Evolutionary conservation across 1,140 invertebrate species (phyloP).

Genomic region (Leptopilina clavipes): DNA sequence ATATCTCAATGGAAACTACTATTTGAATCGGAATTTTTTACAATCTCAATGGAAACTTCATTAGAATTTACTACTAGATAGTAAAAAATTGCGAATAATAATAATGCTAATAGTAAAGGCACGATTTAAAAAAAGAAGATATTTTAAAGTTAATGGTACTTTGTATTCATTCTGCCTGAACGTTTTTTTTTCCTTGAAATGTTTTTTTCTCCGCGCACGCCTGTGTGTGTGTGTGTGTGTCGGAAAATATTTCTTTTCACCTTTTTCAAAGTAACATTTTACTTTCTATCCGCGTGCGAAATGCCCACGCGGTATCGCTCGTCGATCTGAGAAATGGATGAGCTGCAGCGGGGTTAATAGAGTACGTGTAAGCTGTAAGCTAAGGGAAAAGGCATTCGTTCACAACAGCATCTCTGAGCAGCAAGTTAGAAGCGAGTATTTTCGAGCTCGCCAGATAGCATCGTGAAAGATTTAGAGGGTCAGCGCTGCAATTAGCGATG

Average conservation of each 20-base stretch:
- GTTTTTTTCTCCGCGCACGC: too few relatives aligned
- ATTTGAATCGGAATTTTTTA: too few relatives aligned
- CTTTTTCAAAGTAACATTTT: conserved; percentile 23
- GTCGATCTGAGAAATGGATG: conserved; percentile 52
- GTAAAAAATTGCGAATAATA: too few relatives aligned
- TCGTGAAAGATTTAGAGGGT: conserved; percentile 60
- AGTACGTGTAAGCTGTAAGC: conserved; percentile 51
- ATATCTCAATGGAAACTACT: too few relatives aligned
- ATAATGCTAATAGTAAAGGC: too few relatives aligned
- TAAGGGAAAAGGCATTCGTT: conserved; percentile 38
- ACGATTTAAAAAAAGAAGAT: too few relatives aligned
- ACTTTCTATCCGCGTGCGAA: conserved; percentile 30
- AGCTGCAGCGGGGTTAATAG: conserved; percentile 49
- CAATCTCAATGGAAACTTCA: too few relatives aligned
- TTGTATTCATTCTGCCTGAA: too few relatives aligned
- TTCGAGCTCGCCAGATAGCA: conserved; percentile 56
- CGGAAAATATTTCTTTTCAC: neutral
- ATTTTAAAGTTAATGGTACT: too few relatives aligned
- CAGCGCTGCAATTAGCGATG: conserved; percentile 61
- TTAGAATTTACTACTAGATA: too few relatives aligned
- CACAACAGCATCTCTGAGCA: conserved; percentile 14
- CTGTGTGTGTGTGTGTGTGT: too few relatives aligned
- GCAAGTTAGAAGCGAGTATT: conserved; percentile 48
- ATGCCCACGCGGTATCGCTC: conserved; percentile 44
- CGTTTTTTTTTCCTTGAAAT: too few relatives aligned